These are phyloP conservation scores for Istiophorus platypterus DNA, from an alignment of 2,113 vertebrate species.

Conservation along the genomic window DNA sequence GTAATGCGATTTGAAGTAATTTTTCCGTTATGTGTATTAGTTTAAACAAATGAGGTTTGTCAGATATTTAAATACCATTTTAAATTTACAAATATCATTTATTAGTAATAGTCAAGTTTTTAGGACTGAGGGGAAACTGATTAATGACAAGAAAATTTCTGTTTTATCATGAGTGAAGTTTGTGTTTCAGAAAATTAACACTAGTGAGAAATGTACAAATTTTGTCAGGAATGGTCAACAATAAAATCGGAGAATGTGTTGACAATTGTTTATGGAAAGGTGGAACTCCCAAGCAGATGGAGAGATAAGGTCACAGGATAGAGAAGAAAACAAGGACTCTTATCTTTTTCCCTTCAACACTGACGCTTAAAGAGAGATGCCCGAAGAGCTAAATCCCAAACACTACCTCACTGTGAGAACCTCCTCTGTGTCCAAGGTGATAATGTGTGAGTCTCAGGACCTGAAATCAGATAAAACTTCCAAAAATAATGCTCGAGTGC, in stretches of 20 bases:
- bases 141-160: neutral
- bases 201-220: neutral
- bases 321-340: constrained; percentile 51
- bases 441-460: constrained; percentile 60
- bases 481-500: constrained; percentile 35
- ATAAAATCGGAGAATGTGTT: neutral
- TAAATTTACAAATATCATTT: neutral
- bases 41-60: neutral
- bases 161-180: neutral
- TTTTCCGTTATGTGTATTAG: neutral
- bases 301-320: constrained; percentile 62
- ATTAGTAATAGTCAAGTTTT: neutral
- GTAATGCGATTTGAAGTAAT: neutral
- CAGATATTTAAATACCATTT: neutral
- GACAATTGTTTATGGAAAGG: constrained; percentile 45
- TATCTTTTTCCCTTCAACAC: constrained; percentile 39
- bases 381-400: constrained; percentile 51
- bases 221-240: constrained; percentile 1
- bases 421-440: constrained; percentile 57
- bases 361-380: constrained; percentile 53
- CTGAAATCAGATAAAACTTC: constrained; percentile 60
- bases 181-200: neutral
- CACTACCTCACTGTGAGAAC: constrained; percentile 47
- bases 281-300: constrained; percentile 40
- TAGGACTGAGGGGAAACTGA: neutral